phyloP scores from a whole-genome alignment of 2,888 invertebrate species.

The Calameuta filiformis region DNA sequence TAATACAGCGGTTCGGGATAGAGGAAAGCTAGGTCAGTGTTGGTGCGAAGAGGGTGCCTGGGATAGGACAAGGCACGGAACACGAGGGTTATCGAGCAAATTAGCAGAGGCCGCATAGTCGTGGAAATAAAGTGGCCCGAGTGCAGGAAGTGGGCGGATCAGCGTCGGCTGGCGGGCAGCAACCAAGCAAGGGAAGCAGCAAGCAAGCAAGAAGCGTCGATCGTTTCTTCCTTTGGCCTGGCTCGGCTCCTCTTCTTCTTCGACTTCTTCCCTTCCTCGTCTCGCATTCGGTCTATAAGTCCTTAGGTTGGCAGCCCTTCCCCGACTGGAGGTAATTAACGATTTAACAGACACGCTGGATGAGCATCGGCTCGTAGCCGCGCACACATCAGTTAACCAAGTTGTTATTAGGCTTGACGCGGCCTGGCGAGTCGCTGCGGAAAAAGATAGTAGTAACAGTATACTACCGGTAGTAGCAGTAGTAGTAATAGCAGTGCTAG shows the following conservation, averaged over 20 bases:
- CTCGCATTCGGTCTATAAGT: constrained; percentile 10
- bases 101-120: constrained; percentile 17
- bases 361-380: constrained; percentile 41
- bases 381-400: constrained; percentile 49
- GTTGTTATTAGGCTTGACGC: constrained; percentile 52
- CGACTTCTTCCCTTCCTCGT: constrained; percentile 14
- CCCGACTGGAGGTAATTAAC: constrained; percentile 49
- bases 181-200: constrained; percentile 18
- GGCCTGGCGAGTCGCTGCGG: constrained; percentile 11
- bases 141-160: constrained; percentile 63
- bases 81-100: constrained; percentile 22
- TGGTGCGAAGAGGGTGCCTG: background rate
- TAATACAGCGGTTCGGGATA: constrained; percentile 41
- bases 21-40: background rate
- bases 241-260: constrained; percentile 2
- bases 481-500: background rate
- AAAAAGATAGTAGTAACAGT: background rate
- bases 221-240: constrained; percentile 30
- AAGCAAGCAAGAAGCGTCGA: constrained; percentile 33
- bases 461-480: background rate
- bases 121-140: constrained; percentile 34
- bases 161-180: constrained; percentile 33
- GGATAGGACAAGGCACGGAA: background rate
- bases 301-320: constrained; percentile 17
- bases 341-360: constrained; percentile 58